Evolutionary conservation across 2,797 vertebrate species (phyloP).

Genomic region (Dermochelys coriacea): DNA sequence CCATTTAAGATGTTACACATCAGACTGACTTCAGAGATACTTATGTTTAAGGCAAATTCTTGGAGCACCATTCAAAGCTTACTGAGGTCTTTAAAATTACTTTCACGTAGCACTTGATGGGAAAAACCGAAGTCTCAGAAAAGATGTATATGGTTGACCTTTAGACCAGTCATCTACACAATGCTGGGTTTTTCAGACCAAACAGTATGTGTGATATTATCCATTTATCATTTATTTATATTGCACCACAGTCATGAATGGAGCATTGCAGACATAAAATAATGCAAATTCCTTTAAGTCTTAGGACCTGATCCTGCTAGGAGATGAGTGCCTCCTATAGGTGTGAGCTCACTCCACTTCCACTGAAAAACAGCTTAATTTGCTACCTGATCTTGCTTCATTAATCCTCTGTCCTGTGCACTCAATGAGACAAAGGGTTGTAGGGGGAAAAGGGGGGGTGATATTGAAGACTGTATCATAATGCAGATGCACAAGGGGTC

Average conservation of each 20-base stretch:
- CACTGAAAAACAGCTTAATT: background rate
- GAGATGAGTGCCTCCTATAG: background rate
- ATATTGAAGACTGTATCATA: background rate
- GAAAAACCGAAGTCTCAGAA: background rate
- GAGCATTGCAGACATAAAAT: background rate
- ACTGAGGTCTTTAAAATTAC: background rate
- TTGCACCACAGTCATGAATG: background rate
- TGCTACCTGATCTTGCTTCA: background rate
- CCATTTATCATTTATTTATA: background rate
- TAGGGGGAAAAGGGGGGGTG: background rate
- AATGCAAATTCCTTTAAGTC: background rate
- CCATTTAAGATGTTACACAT: slow-evolving; percentile 41
- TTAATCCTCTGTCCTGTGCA: background rate
- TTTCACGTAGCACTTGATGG: background rate
- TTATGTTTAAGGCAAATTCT: slow-evolving; percentile 18
- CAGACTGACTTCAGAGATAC: slow-evolving; percentile 22
- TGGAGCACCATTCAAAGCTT: slow-evolving; percentile 38
- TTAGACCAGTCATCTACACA: background rate
- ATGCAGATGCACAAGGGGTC: background rate
- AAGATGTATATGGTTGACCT: background rate
- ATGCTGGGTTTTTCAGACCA: background rate
- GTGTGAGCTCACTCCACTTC: background rate
- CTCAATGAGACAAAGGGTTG: background rate
- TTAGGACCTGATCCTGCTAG: background rate
- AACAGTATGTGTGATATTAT: background rate